Base-by-base conservation (phyloP, 2,888 invertebrate genomes). In the Tipula lateralis region DNA sequence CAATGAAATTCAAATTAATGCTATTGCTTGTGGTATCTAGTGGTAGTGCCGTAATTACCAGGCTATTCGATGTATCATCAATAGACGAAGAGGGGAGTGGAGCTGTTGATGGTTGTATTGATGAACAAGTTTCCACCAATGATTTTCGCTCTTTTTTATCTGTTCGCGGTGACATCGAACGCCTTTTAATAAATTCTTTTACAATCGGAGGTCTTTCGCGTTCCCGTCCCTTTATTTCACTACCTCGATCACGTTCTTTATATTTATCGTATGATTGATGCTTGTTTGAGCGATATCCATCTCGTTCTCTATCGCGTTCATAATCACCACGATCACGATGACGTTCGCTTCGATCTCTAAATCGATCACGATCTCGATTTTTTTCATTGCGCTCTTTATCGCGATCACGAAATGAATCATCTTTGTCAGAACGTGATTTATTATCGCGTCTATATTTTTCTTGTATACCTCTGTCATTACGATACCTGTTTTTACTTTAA, bases 11-110 rank as follows among this genome's bases (percentile, higher is more conserved):
- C 86, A 87, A 88, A 89, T 34, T 88, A 89, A 82, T 89, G 19
- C 36, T 83, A 44, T 34, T 83, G 7, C 34, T 36, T 29, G 36
- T 39, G 6, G 24, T 34, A n/a, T 89, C 83, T 88, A 88, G 9
- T 87, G 87, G 85, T 88, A 87, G 34, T 89, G 87, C 84, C 89
- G 87, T 85, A 89, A 66, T 24, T 1, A 66, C 66, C 0, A 66
- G 66, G 89, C 32, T 89, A 87, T 24, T 89, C 87, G 6, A 87
- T 84, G 30, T 87, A 87, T 50, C 87, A 85, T 16, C 86, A 86
- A 85, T 87, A 87, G 34, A 87, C 87, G 36, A 86, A 87, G 44
- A 29, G 6, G 34, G 13, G 13, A 29, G 9, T 44, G 13, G 24
- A 16, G 30, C 7, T 16, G 83, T 87, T 87, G 29, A 0, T 19